phyloP scores from a whole-genome alignment of 2,113 vertebrate species.

The Rhinolophus sinicus region DNA sequence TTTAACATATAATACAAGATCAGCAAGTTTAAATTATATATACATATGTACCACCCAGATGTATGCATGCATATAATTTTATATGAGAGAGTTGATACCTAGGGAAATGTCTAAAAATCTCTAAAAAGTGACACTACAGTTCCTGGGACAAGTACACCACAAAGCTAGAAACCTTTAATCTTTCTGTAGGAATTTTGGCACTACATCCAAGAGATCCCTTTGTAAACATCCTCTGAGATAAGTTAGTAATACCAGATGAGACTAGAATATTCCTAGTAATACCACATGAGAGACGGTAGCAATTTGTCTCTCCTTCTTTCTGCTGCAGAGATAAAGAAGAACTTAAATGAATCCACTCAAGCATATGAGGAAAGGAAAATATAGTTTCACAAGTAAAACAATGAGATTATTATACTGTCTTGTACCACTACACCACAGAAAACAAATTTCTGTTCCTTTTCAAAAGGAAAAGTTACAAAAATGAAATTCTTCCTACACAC shows the following conservation, averaged over 20 bases:
- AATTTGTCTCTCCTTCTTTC: background rate
- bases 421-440: background rate
- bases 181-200: background rate
- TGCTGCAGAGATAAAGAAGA: slow-evolving; percentile 13
- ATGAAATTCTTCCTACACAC: background rate
- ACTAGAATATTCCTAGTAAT: background rate
- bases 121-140: background rate
- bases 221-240: background rate
- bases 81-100: background rate
- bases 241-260: slow-evolving; percentile 14
- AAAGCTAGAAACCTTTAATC: background rate
- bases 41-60: background rate
- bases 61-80: background rate
- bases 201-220: background rate
- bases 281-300: background rate
- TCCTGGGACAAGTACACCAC: background rate
- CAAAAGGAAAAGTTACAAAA: slow-evolving; percentile 13
- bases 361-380: background rate
- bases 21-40: background rate
- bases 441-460: slow-evolving; percentile 43
- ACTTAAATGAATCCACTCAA: slow-evolving; percentile 18
- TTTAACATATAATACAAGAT: background rate
- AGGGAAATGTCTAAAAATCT: background rate
- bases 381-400: slow-evolving; percentile 49
- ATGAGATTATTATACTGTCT: slow-evolving; percentile 37